phyloP scores from a whole-genome alignment of 1,140 invertebrate species.

The Plectus sambesii region DNA sequence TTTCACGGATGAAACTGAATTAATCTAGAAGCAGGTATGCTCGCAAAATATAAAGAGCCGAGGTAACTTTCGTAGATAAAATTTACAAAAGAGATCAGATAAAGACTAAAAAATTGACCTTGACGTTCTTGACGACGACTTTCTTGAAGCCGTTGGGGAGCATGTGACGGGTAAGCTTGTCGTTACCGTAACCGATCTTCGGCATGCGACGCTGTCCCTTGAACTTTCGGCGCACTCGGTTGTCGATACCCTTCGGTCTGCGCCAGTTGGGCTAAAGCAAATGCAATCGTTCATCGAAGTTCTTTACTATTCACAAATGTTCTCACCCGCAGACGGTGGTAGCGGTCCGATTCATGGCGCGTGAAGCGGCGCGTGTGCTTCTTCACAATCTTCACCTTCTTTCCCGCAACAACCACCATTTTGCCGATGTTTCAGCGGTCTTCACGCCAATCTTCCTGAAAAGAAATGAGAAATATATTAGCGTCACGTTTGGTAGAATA shows the following conservation, averaged over 20 bases:
- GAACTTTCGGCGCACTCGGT: conserved; percentile 91
- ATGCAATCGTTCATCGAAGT: conserved; percentile 18
- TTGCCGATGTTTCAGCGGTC: too few species aligned
- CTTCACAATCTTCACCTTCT: conserved; percentile 23
- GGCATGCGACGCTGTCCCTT: conserved; percentile 99
- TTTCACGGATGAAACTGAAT: too few species aligned
- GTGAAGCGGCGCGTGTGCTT: conserved; percentile 27
- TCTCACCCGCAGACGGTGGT: conserved; percentile 34
- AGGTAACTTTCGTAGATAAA: conserved; percentile 13
- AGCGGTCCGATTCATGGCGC: conserved; percentile 27
- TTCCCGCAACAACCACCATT: conserved; percentile 24
- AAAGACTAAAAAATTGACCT: conserved; percentile 52
- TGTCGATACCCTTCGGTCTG: conserved; percentile 97
- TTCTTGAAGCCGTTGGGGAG: conserved; percentile 94
- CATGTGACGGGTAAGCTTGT: conserved; percentile 72
- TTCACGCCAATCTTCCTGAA: too few species aligned
- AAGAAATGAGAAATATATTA: too few species aligned
- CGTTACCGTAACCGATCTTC: conserved; percentile 95
- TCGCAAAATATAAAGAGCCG: conserved; percentile 26
- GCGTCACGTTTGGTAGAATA: too few species aligned
- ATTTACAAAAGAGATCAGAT: conserved; percentile 9
- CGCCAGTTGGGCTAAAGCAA: conserved; percentile 67
- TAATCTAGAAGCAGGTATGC: background rate
- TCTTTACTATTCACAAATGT: too few species aligned
- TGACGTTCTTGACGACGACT: conserved; percentile 71